Evolutionary conservation across 2,113 vertebrate genomes (phyloP), one percentile per base, ranked within the genome.

Genomic region (Myrmecophaga tridactyla): DNA sequence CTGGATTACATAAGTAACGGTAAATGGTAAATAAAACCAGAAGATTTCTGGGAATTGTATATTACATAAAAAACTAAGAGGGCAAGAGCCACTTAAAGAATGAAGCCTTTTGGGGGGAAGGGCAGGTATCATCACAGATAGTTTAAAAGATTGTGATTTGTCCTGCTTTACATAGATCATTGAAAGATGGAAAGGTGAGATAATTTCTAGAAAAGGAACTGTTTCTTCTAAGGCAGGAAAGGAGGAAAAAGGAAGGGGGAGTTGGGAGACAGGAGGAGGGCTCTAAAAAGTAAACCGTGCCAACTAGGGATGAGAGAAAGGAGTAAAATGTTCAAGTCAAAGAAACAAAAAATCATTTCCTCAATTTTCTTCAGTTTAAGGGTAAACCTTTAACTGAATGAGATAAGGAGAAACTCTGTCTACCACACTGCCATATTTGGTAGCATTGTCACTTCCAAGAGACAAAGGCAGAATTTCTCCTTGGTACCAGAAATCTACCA

Each of bases 371-470:
- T 43, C 89, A 13, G 67, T 39, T 58, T 11, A 63, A 25, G 62
- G 7, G 17, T 34, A 23, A 6, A 4, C 6, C 31, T 41, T 15
- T 48, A 62, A 48, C n/a, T n/a, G 36, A 29, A 58, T 7, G 10
- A 31, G 8, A 18, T 39, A n/a, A 31, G 60, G 36, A 10, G 12
- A 3, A 53, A 7, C 5, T 31, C 12, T 4, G 20, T 25, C 12
- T 4, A 25, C 1, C 11, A 6, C 3, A 8, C 25, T 7, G 7
- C 25, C 63, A 58, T 1, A 2, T 25, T 62, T 6, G 17, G 43
- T 0, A 53, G 29, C 8, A 27, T 6, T 46, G n/a, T 17, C 46
- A 1, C 34, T 36, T 43, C 25, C 36, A 4, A 14, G 12, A 31
- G 65, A 20, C 3, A 4, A 58, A 18, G 62, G 67, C 51, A 63